phyloP scores from a whole-genome alignment of 2,797 vertebrate species.

The Gambelia wislizenii region DNA sequence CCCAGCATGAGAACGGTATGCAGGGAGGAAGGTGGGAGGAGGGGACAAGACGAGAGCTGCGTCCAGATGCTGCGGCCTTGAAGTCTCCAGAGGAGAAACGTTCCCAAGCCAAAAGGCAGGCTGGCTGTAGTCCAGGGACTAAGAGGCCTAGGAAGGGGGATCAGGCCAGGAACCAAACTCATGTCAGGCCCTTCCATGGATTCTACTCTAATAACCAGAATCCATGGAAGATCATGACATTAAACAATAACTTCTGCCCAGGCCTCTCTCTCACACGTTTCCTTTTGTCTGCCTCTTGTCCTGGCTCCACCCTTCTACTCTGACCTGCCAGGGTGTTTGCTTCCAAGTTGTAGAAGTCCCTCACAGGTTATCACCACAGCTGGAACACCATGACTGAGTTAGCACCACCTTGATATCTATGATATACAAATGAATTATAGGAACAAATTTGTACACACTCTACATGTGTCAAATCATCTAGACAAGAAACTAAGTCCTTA shows the following conservation, averaged over 20 bases:
- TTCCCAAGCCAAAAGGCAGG: too few species aligned
- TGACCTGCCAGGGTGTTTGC: background rate
- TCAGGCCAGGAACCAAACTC: too few species aligned
- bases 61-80: too few species aligned
- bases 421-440: constrained; percentile 55
- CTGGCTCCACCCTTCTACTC: background rate
- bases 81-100: too few species aligned
- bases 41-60: too few species aligned
- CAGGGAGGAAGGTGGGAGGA: too few species aligned
- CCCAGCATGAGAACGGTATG: too few species aligned
- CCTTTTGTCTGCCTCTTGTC: background rate
- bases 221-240: too few species aligned
- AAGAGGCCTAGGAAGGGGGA: too few species aligned
- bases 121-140: too few species aligned
- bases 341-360: background rate
- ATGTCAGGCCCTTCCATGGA: too few species aligned
- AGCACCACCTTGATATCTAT: constrained; percentile 13
- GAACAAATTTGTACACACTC: constrained; percentile 56
- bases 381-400: constrained; percentile 29
- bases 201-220: too few species aligned
- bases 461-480: constrained; percentile 56
- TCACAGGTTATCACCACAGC: background rate
- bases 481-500: constrained; percentile 49
- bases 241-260: background rate
- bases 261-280: background rate